phyloP scores from a whole-genome alignment of 2,797 vertebrate species.

The Fistularia tabacaria region DNA sequence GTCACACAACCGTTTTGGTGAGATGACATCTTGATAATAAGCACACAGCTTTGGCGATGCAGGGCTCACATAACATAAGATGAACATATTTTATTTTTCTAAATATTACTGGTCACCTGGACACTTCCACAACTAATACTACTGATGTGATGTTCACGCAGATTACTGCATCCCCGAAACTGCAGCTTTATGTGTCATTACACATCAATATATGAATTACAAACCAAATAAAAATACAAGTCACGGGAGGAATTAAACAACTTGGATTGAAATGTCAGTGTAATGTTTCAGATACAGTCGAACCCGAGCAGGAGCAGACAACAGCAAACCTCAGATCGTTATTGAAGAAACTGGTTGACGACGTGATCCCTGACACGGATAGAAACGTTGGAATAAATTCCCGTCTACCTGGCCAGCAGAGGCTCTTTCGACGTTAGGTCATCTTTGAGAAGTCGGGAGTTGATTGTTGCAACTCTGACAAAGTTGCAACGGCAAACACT shows the following conservation, averaged over 20 bases:
- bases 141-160: too few relatives aligned
- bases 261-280: slow-evolving; percentile 9
- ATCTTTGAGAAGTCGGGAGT: slow-evolving; percentile 53
- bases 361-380: not conserved
- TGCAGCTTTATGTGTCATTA: too few relatives aligned
- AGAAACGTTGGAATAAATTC: slow-evolving; percentile 13
- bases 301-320: slow-evolving; percentile 4
- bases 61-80: too few relatives aligned
- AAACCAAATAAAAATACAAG: not conserved
- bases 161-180: too few relatives aligned
- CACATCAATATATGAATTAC: too few relatives aligned
- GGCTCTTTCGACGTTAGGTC: slow-evolving; percentile 59
- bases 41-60: too few relatives aligned
- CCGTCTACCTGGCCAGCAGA: slow-evolving; percentile 67
- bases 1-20: too few relatives aligned
- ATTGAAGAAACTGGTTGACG: not conserved
- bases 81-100: too few relatives aligned
- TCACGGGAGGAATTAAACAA: not conserved
- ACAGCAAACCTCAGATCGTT: not conserved
- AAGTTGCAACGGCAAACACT: slow-evolving; percentile 22
- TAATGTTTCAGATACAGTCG: too few relatives aligned
- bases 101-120: too few relatives aligned
- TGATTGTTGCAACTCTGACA: slow-evolving; percentile 13
- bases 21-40: too few relatives aligned
- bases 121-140: too few relatives aligned